phyloP scores from a whole-genome alignment of 1,140 invertebrate genomes.

The Cyphomyrmex costatus region DNA sequence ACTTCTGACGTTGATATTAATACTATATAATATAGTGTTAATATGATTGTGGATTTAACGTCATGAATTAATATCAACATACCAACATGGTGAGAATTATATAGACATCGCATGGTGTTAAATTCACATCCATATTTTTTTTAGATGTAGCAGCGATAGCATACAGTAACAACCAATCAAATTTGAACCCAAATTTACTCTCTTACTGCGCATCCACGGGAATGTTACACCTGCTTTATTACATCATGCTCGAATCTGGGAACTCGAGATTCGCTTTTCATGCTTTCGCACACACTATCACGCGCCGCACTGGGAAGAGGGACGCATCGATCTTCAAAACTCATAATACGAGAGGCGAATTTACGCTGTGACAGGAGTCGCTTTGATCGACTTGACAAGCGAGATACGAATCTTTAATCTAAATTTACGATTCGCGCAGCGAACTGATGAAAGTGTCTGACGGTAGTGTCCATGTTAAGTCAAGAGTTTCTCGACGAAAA shows the following conservation, averaged over 20 bases:
- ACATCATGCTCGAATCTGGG: background rate
- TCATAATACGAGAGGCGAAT: slow-evolving; percentile 29
- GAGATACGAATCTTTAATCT: slow-evolving; percentile 61
- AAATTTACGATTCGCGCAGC: slow-evolving; percentile 29
- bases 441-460: slow-evolving; percentile 29
- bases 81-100: no score
- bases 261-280: slow-evolving; percentile 26
- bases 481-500: background rate
- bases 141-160: no score
- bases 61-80: no score
- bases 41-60: no score
- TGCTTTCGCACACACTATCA: background rate
- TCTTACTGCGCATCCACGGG: no score
- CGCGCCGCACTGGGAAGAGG: background rate
- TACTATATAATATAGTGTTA: no score
- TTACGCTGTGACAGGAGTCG: background rate
- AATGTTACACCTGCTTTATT: no score
- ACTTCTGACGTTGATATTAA: no score
- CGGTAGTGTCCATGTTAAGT: background rate
- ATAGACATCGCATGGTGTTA: no score
- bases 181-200: no score
- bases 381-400: slow-evolving; percentile 37
- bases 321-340: slow-evolving; percentile 19
- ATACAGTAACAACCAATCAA: no score
- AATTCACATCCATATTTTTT: no score